Evolutionary conservation across 37 sponge, comb jelly and placozoan genomes (phyloP).

Genomic region (Aplysina aerophoba): DNA sequence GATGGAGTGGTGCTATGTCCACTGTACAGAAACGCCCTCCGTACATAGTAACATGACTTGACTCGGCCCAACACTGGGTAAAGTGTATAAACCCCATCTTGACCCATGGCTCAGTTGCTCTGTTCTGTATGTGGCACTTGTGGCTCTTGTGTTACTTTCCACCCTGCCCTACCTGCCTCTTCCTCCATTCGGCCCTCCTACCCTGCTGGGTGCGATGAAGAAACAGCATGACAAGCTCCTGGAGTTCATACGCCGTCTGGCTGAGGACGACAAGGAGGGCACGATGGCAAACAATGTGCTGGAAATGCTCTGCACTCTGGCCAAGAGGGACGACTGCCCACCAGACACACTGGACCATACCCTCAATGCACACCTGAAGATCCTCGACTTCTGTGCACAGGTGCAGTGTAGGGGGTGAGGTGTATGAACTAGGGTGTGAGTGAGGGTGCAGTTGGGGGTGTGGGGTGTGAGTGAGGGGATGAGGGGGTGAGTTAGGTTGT

Average conservation of each 20-base stretch:
- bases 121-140: no score
- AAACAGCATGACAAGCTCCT: conserved; percentile 89
- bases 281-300: conserved; percentile 96
- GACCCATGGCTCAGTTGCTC: no score
- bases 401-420: conserved; percentile 37
- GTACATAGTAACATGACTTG: no score
- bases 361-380: conserved; percentile 93
- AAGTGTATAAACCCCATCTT: no score
- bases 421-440: background rate
- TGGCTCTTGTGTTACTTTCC: no score
- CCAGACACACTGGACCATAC: conserved; percentile 94
- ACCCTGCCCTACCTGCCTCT: no score
- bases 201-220: conserved; percentile 43
- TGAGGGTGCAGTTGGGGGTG: background rate
- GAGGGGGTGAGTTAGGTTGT: background rate
- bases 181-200: no score
- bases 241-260: conserved; percentile 92
- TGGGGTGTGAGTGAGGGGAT: background rate
- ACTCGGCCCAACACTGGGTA: no score
- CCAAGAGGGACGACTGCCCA: conserved; percentile 86
- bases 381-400: conserved; percentile 94
- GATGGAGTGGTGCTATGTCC: no score
- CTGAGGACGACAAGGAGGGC: conserved; percentile 98
- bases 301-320: conserved; percentile 90
- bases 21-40: no score